A percentile compares a stretch with the other conserved stretches of the same genome.
Conservation (phyloP, 1,140 invertebrate species). For the Geopemphigus sp. region DNA sequence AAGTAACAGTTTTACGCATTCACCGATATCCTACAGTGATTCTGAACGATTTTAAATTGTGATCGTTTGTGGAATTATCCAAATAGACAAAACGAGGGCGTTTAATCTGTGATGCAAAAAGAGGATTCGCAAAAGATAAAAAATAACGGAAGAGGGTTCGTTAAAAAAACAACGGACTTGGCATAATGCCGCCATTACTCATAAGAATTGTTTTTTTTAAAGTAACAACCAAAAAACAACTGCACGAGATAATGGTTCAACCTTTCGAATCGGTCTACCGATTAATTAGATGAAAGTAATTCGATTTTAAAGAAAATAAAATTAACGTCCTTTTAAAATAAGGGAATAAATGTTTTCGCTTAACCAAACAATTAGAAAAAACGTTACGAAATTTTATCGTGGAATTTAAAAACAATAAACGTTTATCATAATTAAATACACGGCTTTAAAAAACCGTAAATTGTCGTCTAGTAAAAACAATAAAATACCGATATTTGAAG, state of each 20-base stretch:
- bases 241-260: background rate
- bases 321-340: slow-evolving; percentile 8
- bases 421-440: background rate
- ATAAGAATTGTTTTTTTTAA: slow-evolving; percentile 21
- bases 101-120: slow-evolving; percentile 4
- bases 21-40: background rate
- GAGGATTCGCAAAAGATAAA: slow-evolving; percentile 14
- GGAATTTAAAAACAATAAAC: background rate
- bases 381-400: background rate
- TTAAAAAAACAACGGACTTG: slow-evolving; percentile 34
- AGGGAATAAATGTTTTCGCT: background rate
- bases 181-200: slow-evolving; percentile 35
- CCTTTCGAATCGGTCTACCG: slow-evolving; percentile 16
- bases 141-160: background rate
- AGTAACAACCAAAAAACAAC: slow-evolving; percentile 23
- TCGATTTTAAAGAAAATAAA: slow-evolving; percentile 8
- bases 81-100: slow-evolving; percentile 14
- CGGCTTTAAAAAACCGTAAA: background rate
- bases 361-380: background rate
- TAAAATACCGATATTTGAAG: background rate
- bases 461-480: background rate
- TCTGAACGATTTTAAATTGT: background rate
- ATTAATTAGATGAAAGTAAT: slow-evolving; percentile 26
- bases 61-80: background rate
- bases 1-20: slow-evolving; percentile 1